Evolutionary conservation across 2,888 invertebrate genomes (phyloP).

Genomic region (Scaptomyza polygonia): DNA sequence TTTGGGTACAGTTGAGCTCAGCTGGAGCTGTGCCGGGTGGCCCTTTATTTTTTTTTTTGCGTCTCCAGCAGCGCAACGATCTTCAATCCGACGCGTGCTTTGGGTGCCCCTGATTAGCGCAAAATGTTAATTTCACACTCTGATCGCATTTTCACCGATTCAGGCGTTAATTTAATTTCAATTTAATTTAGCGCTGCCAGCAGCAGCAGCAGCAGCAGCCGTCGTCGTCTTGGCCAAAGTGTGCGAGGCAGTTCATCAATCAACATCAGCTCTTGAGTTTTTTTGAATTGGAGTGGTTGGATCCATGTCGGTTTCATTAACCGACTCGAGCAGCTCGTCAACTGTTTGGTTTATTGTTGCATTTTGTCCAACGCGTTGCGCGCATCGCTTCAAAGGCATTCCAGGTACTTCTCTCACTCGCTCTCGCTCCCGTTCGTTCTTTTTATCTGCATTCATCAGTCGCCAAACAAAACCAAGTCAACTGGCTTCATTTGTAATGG

Average conservation of each 20-base stretch:
- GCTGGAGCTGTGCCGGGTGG: slow-evolving; percentile 21
- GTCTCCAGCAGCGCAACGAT: slow-evolving; percentile 23
- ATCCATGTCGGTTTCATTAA: slow-evolving; percentile 67
- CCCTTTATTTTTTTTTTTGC: too few relatives aligned
- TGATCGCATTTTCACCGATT: slow-evolving; percentile 74
- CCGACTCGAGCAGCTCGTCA: slow-evolving; percentile 64
- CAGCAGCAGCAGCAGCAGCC: slow-evolving; percentile 15
- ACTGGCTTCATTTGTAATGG: slow-evolving; percentile 80
- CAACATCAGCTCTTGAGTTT: slow-evolving; percentile 41
- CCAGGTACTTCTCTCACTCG: too few relatives aligned
- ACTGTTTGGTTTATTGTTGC: slow-evolving; percentile 73
- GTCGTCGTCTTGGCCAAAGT: slow-evolving; percentile 7
- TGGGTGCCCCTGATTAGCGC: slow-evolving; percentile 69
- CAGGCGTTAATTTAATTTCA: slow-evolving; percentile 79
- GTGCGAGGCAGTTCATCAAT: slow-evolving; percentile 65
- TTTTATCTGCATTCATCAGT: slow-evolving; percentile 79
- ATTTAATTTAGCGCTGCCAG: slow-evolving; percentile 69
- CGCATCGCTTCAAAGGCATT: slow-evolving; percentile 72
- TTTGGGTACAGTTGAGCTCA: slow-evolving; percentile 9
- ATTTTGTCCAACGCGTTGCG: slow-evolving; percentile 71
- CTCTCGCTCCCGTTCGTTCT: slow-evolving; percentile 21
- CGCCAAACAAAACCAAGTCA: slow-evolving; percentile 79
- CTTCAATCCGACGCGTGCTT: slow-evolving; percentile 58
- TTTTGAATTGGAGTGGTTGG: background rate
- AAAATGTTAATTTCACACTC: slow-evolving; percentile 81